Evolutionary conservation across 2,888 invertebrate species (phyloP), one percentile per base, ranked within the genome.

Genomic region (Elaeidobius kamerunicus): DNA sequence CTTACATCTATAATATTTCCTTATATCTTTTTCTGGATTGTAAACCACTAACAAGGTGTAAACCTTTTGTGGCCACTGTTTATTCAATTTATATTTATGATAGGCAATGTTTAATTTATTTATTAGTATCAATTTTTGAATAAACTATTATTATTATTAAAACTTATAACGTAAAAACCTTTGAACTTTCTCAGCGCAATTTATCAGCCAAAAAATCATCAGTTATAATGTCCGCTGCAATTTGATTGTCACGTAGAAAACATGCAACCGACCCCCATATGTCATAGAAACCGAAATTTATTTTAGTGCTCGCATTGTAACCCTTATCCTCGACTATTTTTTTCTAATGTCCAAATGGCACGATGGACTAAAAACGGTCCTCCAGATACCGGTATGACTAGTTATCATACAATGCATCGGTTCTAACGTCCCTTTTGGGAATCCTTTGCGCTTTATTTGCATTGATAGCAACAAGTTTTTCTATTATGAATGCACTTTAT

Each of bases 261-360:
- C 17, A 41, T 34, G 18, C 35, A 44, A 34, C 34, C 35, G 44
- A 15, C 35, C 15, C 35, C 19, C 35, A 19, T 44, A 19, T 6
- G 30, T 43, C 19, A 35, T n/a, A 34, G 34, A 35, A 44, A 20
- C 18, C 23, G 40, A 45, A 51, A 51, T 51, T 51, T 51, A 51
- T 51, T 51, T 52, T 52, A 27, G 45, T 52, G 45, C 45, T 40
- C 27, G 38, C 38, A 46, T 40, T 48, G 23, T 49, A 52, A 52
- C 52, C 52, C 52, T 47, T 52, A 42, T 41, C 36, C 34, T 12
- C 19, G n/a, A n/a, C n/a, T n/a, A n/a, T n/a, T 18, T 57, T 59
- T 61, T 58, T 57, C 56, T 58, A 39, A 48, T 62, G 62, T 62
- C 62, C 62, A 61, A 62, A 62, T 62, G 61, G 60, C 62, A 61